Base-by-base conservation (phyloP, 2,113 vertebrate species). In the Choloepus hoffmanni region DNA sequence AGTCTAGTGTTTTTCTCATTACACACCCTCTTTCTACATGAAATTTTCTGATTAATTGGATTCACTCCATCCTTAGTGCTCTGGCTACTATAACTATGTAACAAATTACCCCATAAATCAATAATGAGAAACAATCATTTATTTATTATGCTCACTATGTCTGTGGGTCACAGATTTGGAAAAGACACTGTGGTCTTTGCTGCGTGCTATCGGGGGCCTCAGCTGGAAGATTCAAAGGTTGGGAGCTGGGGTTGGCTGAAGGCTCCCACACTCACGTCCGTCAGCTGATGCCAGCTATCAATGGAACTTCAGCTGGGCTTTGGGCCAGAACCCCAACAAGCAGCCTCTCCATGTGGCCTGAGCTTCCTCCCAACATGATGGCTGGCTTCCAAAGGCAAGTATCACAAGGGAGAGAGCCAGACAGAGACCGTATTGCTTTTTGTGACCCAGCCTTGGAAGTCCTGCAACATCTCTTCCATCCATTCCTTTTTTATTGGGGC, bases 1-100 rank as follows among this genome's bases (percentile, higher is more conserved):
- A 67, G 18, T 33, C 43, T 79, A 50, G 15, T 73, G 68, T 89
- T 92, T 81, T 78, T 87, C 23, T 86, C 45, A 67, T 62, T 65
- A 5, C 77, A 50, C 8, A 77, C 6, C 45, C 4, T 74, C 40
- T 73, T 60, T 90, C 18, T 89, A 63, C 45, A 40, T 70, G 58
- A n/a, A 76, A 91, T 95, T 68, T 92, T 92, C 53, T 94, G 65
- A 78, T 88, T 89, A 90, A 45, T 53, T 85, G 36, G 43, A 7
- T 15, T 58, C 62, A 78, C 24, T 63, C 62, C 40, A 70, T 92
- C 43, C 15, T 93, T 89, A 74, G 58, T 65, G 78, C 53, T 92
- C 33, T 79, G 8, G 81, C 78, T 91, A 78, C 55, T 89, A n/a
- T 6, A 67, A 19, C 33, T 87, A n/a, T 76, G 7, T 50, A 92